These are phyloP conservation scores for Ostrea edulis DNA, from an alignment of 1,140 invertebrate genomes.

Conservation along the genomic window DNA sequence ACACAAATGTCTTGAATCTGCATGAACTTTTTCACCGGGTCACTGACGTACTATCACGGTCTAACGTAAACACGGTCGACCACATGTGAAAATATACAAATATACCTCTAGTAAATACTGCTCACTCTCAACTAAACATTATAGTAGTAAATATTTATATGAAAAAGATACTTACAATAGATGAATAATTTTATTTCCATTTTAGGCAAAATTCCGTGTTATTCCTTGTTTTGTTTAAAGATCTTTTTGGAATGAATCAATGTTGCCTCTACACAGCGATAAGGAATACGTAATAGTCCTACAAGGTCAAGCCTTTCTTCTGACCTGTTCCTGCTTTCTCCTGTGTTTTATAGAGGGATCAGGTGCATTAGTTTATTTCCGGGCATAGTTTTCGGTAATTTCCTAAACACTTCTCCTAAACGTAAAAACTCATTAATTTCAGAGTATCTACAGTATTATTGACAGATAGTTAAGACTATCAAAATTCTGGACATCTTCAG, in stretches of 20 bases:
- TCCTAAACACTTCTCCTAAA: not conserved
- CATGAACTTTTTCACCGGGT: not conserved
- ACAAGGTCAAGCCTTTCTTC: not conserved
- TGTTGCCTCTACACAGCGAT: not conserved
- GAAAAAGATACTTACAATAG: not conserved
- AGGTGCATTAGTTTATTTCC: not conserved
- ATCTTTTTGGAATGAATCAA: not conserved
- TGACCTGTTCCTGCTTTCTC: not conserved
- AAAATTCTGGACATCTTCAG: not conserved
- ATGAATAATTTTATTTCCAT: slow-evolving; percentile 10
- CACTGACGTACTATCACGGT: not conserved
- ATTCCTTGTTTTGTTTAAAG: not conserved
- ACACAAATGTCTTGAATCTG: not conserved
- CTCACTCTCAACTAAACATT: not conserved
- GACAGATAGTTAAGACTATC: not conserved
- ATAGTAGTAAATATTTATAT: not conserved
- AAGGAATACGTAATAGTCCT: not conserved
- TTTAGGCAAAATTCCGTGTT: not conserved
- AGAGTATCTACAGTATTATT: not conserved
- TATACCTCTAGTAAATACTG: not conserved
- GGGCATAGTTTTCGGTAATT: not conserved
- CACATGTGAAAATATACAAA: not conserved
- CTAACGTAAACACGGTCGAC: not conserved
- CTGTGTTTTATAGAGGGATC: not conserved
- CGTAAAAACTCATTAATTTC: slow-evolving; percentile 14